These are phyloP conservation scores for Sandelia bainsii DNA, from an alignment of 2,797 vertebrate genomes.

Conservation along the genomic window DNA sequence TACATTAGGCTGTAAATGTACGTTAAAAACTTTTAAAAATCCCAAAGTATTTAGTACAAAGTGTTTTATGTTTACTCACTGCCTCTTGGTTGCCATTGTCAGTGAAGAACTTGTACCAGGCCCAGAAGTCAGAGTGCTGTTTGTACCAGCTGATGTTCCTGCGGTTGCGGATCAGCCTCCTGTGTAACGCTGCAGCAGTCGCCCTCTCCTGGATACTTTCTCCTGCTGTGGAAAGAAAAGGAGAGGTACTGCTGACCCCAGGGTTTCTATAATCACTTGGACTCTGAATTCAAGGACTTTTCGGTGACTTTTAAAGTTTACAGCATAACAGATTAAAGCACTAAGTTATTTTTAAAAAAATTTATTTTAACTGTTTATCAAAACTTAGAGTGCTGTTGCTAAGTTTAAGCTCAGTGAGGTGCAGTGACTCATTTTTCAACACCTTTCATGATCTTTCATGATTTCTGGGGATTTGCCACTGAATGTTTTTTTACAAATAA, in stretches of 20 bases:
- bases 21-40: too few relatives aligned
- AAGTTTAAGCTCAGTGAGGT: background rate
- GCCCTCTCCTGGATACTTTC: conserved; percentile 62
- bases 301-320: conserved; percentile 23
- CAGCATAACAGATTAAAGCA: too few relatives aligned
- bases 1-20: too few relatives aligned
- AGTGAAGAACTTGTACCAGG: conserved; percentile 87
- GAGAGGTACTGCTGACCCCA: background rate
- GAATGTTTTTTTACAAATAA: conserved; percentile 5
- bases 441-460: too few relatives aligned
- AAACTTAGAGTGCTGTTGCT: background rate
- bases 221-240: conserved; percentile 39
- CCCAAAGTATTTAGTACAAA: too few relatives aligned
- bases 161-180: conserved; percentile 81
- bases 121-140: conserved; percentile 88
- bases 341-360: too few relatives aligned
- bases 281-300: conserved; percentile 31
- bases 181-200: conserved; percentile 39
- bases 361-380: too few relatives aligned
- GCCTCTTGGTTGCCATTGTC: conserved; percentile 86
- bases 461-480: too few relatives aligned
- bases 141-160: conserved; percentile 89
- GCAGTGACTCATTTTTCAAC: background rate
- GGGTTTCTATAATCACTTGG: background rate
- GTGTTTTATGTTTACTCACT: conserved; percentile 80